Evolutionary conservation across 2,888 invertebrate species (phyloP).

Genomic region (Strigamia maritima): DNA sequence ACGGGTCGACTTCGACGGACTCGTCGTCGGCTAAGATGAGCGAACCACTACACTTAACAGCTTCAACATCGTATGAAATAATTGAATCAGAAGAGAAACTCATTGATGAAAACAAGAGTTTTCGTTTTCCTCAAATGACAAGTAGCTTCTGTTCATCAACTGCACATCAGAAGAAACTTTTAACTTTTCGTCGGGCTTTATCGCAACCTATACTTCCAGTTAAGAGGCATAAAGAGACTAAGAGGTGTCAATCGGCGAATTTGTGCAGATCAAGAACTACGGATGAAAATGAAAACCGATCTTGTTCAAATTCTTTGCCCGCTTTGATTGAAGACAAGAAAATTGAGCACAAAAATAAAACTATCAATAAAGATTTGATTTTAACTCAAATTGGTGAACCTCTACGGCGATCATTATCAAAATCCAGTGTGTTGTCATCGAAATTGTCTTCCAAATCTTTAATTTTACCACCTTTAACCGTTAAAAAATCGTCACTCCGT

Average conservation of each 20-base stretch:
- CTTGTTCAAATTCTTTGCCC: neutral
- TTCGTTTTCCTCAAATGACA: neutral
- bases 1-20: neutral
- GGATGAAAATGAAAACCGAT: neutral
- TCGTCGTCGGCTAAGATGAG: neutral
- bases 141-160: neutral
- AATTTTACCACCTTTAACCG: slow-evolving; percentile 12
- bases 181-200: neutral
- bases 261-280: neutral
- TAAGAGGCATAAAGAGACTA: neutral
- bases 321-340: neutral
- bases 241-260: neutral
- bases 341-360: no score
- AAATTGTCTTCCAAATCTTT: neutral
- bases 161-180: neutral
- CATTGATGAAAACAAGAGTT: neutral
- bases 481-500: neutral
- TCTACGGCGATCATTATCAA: neutral
- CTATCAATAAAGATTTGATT: neutral
- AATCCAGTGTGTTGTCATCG: neutral
- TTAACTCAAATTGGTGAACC: neutral
- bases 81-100: neutral
- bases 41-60: neutral
- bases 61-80: neutral
- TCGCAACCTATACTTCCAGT: neutral